Evolutionary conservation across 2,888 invertebrate species (phyloP).

Genomic region (Plagiodera versicolora): DNA sequence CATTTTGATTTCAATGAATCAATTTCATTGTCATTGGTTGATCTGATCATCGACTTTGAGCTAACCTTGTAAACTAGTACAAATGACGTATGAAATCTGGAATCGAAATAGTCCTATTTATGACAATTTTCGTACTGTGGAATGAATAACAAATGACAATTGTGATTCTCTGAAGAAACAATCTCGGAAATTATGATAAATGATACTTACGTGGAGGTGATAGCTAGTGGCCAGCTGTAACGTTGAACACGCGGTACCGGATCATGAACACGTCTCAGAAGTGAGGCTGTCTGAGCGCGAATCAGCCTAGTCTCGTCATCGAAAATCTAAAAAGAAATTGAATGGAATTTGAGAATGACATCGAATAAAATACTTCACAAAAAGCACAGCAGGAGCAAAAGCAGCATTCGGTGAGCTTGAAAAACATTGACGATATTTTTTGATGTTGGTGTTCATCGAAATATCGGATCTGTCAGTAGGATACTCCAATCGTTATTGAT

Average conservation of each 20-base stretch:
- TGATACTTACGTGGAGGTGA: slow-evolving; percentile 40
- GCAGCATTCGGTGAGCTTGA: not conserved
- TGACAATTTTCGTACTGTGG: too few relatives aligned
- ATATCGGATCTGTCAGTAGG: too few relatives aligned
- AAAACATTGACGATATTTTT: too few relatives aligned
- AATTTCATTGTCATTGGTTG: too few relatives aligned
- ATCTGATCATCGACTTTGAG: too few relatives aligned
- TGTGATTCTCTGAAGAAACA: not conserved
- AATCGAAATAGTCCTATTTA: too few relatives aligned
- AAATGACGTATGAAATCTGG: too few relatives aligned
- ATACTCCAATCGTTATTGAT: too few relatives aligned
- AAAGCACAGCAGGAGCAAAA: not conserved
- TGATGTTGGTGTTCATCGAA: too few relatives aligned
- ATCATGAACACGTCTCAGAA: slow-evolving; percentile 74
- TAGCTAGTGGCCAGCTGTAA: slow-evolving; percentile 51
- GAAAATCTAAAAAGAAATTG: slow-evolving; percentile 65
- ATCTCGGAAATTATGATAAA: not conserved
- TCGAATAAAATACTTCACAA: not conserved
- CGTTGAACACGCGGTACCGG: slow-evolving; percentile 72
- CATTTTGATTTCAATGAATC: too few relatives aligned
- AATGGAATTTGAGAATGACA: not conserved
- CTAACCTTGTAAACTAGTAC: too few relatives aligned
- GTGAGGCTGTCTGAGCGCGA: slow-evolving; percentile 74
- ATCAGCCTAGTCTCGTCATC: slow-evolving; percentile 82
- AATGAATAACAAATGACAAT: too few relatives aligned